Conservation (phyloP, 2,797 vertebrate species). For the Leucoraja ocellata region DNA sequence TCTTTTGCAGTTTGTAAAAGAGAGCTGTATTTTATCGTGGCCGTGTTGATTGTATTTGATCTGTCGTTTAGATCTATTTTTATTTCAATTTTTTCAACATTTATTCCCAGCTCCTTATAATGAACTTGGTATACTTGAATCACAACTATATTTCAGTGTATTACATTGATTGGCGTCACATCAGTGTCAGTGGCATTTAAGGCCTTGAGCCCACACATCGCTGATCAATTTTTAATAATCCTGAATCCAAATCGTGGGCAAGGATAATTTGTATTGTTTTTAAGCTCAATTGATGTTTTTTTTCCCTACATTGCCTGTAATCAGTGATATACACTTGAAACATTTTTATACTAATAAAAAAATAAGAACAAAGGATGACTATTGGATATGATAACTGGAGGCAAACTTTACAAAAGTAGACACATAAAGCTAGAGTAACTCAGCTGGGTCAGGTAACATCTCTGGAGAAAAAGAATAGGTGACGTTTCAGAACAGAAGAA, state of each 20-base stretch:
- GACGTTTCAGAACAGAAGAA: no score
- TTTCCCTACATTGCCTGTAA: not conserved
- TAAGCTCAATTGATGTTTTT: not conserved
- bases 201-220: not conserved
- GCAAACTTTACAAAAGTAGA: no score
- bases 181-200: not conserved
- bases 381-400: no score
- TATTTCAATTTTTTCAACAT: not conserved
- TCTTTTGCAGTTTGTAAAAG: not conserved
- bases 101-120: not conserved
- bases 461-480: no score
- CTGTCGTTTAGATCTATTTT: not conserved
- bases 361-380: not conserved
- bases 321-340: not conserved
- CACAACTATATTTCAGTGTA: not conserved
- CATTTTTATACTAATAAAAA: not conserved
- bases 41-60: not conserved
- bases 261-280: not conserved
- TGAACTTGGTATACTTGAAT: not conserved
- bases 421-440: no score
- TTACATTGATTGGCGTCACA: not conserved
- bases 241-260: not conserved
- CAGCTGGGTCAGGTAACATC: no score
- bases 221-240: not conserved
- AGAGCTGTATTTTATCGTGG: not conserved